These are phyloP conservation scores for Pantala flavescens DNA, from an alignment of 1,140 invertebrate genomes.

Conservation along the genomic window DNA sequence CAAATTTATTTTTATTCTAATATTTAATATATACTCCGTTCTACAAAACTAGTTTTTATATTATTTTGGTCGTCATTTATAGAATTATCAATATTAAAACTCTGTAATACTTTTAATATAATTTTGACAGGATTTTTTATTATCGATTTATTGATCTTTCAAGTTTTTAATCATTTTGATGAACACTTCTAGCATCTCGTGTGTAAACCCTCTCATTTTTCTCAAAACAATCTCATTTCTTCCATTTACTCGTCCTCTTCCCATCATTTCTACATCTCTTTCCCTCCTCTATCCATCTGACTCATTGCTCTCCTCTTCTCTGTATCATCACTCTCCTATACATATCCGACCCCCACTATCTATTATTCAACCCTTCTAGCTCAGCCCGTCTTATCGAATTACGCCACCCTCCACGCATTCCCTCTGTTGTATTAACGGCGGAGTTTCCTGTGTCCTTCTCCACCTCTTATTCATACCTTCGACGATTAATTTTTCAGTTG, in stretches of 20 bases:
- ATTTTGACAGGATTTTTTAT: too few species aligned
- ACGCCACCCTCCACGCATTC: not conserved
- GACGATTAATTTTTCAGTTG: too few species aligned
- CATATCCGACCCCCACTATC: not conserved
- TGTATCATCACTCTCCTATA: not conserved
- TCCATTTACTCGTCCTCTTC: not conserved
- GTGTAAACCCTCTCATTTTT: not conserved
- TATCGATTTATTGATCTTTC: too few species aligned
- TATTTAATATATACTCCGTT: too few species aligned
- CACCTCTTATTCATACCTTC: too few species aligned
- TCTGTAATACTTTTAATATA: too few species aligned
- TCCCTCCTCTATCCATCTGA: not conserved
- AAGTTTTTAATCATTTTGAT: too few species aligned
- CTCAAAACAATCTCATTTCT: not conserved
- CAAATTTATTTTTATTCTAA: too few species aligned
- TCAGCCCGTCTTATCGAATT: constrained; percentile 5
- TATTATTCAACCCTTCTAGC: not conserved
- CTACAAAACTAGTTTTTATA: too few species aligned
- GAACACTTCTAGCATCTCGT: not conserved
- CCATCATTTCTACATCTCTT: not conserved
- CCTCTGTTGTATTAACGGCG: not conserved
- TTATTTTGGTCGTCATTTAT: too few species aligned
- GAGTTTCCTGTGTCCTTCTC: too few species aligned
- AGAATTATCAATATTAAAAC: too few species aligned
- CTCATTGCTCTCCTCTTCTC: not conserved